Percentiles rank a stretch among this genome's conserved stretches.
Conservation (phyloP, 2,888 invertebrate species). For the Cylloceria caligata region DNA sequence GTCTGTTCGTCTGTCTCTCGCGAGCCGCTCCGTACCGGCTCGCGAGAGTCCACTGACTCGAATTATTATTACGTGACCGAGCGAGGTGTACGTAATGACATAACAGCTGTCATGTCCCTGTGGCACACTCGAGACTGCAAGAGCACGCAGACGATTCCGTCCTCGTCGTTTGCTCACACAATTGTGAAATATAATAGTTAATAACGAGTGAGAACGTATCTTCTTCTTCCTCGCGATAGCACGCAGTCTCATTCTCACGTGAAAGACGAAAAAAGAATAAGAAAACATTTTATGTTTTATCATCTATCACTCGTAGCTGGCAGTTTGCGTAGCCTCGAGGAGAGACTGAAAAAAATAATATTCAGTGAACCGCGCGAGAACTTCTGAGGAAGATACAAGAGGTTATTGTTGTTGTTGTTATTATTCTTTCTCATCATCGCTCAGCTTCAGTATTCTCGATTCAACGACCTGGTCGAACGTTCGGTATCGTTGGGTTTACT, state of each 20-base stretch:
- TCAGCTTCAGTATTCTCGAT: no score
- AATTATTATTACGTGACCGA: constrained; percentile 65
- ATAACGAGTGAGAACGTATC: constrained; percentile 42
- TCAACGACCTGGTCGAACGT: no score
- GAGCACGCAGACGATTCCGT: constrained; percentile 13
- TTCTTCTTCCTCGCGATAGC: no score
- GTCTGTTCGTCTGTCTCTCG: constrained; percentile 10
- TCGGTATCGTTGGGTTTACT: no score
- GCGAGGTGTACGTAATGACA: constrained; percentile 58
- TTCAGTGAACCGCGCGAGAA: background rate
- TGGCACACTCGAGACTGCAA: constrained; percentile 4
- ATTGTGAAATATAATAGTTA: constrained; percentile 42
- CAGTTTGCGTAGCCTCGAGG: background rate
- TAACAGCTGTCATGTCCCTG: constrained; percentile 45
- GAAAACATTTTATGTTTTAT: background rate
- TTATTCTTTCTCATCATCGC: no score
- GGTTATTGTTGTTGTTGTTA: no score
- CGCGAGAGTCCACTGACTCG: constrained; percentile 57
- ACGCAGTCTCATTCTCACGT: constrained; percentile 29
- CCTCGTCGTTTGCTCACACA: constrained; percentile 52
- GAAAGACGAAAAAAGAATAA: background rate
- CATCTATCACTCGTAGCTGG: background rate
- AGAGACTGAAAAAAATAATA: no score
- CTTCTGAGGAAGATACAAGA: background rate
- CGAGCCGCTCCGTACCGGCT: constrained; percentile 15